phyloP scores from a whole-genome alignment of 2,797 vertebrate species.

The Lacerta bilineata region DNA sequence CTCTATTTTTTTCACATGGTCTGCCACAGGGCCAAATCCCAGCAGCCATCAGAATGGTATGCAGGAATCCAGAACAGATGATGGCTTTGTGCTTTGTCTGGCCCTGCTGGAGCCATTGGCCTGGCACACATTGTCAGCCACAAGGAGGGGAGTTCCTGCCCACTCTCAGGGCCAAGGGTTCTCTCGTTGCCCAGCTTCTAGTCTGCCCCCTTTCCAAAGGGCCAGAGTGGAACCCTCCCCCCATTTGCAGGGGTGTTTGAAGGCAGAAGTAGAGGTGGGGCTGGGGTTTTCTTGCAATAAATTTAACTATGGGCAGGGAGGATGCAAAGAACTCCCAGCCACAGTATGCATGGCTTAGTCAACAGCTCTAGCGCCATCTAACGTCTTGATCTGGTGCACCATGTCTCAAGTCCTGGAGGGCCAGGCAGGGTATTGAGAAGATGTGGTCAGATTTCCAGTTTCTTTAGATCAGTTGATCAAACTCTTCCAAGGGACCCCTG shows the following conservation, averaged over 20 bases:
- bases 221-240: too few species aligned
- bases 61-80: not conserved
- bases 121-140: not conserved
- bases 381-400: not conserved
- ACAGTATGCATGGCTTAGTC: not conserved
- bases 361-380: not conserved
- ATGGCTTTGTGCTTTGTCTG: constrained; percentile 10
- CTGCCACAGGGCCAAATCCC: not conserved
- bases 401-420: not conserved
- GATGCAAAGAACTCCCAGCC: not conserved
- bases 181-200: not conserved
- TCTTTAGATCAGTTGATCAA: too few species aligned
- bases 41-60: not conserved
- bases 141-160: not conserved
- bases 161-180: not conserved
- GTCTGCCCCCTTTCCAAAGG: not conserved
- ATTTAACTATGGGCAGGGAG: not conserved
- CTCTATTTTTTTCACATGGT: not conserved
- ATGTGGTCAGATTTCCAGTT: too few species aligned
- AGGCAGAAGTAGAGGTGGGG: not conserved
- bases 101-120: not conserved
- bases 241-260: not conserved
- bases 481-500: too few species aligned
- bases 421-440: too few species aligned
- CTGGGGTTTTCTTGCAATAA: not conserved